Evolutionary conservation across 2,888 invertebrate species (phyloP), one percentile per base, ranked within the genome.

Genomic region (Euspilapteryx auroguttella): DNA sequence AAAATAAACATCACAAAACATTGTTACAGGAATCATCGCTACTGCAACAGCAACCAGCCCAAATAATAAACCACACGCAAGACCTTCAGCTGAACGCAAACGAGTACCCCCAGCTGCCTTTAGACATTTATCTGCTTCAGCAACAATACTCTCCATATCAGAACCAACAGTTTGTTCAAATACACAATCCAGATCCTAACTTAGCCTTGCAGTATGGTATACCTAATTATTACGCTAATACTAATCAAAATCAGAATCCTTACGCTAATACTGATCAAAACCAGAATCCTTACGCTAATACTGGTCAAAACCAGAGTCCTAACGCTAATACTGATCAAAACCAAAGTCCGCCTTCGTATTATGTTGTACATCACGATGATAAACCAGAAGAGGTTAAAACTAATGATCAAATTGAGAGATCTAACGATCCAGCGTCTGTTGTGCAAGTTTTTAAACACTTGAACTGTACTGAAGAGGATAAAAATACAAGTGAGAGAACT

Each of bases 361-460:
- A n/a, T n/a, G n/a, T n/a, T n/a, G n/a, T n/a, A n/a, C n/a, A n/a
- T n/a, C n/a, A n/a, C n/a, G n/a, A n/a, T n/a, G n/a, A n/a, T n/a
- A n/a, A n/a, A n/a, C n/a, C n/a, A n/a, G n/a, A n/a, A n/a, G n/a
- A n/a, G n/a, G n/a, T n/a, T n/a, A n/a, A 12, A 12, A 11, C 17
- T 27, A 22, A 25, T 14, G 22, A 26, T 22, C 10, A 29, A 33
- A 21, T 27, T 31, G n/a, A n/a, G n/a, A 25, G 32, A 25, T 17
- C 2, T 23, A 29, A 26, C 20, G 28, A 36, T 17, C 20, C 12
- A 20, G 50, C 55, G 15, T 14, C 34, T 21, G 45, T 69, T 14
- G 49, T 71, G 2, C 57, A 56, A 46, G 63, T 75, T 2, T 73
- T 71, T 30, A 71, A 66, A 45, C 48, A 69, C 34, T 56, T 57